Base-by-base conservation (phyloP, 2,888 invertebrate genomes). In the Stenichneumon culpator region DNA sequence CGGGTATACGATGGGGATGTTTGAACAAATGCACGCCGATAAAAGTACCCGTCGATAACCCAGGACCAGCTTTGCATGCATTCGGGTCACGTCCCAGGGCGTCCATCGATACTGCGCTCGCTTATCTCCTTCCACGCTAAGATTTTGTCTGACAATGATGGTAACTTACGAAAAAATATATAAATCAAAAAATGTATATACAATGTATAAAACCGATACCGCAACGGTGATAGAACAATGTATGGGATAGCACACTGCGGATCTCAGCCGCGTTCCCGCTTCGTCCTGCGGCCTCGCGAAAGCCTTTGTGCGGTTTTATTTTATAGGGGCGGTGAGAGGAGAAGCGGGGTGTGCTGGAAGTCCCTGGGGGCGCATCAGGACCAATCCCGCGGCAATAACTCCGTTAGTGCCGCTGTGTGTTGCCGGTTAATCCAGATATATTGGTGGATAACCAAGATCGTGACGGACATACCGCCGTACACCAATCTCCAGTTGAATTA, bases 391-490 rank as follows among this genome's bases (percentile, higher is more conserved):
- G 69, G 84, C 81, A 81, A 84, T 81, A 84, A 78, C 84, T 81
- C 84, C 67, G 73, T 84, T 84, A 81, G 81, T 81, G 69, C 68
- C 80, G 73, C 63, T 80, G 54, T 60, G 78, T 84, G 72, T 60
- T 67, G 67, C 72, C 50, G 78, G 79, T 84, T 84, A 84, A 84
- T 84, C 84, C 77, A 84, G 84, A 84, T 84, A 84, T 84, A 84
- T 84, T 63, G 84, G 77, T 80, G 81, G 81, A 80, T 81, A 84
- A 77, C 77, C 80, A 78, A 84, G 84, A 81, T 84, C 84, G 84
- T 81, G 84, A 84, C 84, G 84, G 77, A 84, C 84, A 84, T 84
- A 81, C 67, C 65, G 19, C 73, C 72, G 70, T 74, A 69, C 81
- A 74, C 70, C 78, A 73, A 81, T 84, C 81, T 81, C 73, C 81